Evolutionary conservation across 2,888 invertebrate species (phyloP).

Genomic region (Eupithecia subumbrata): DNA sequence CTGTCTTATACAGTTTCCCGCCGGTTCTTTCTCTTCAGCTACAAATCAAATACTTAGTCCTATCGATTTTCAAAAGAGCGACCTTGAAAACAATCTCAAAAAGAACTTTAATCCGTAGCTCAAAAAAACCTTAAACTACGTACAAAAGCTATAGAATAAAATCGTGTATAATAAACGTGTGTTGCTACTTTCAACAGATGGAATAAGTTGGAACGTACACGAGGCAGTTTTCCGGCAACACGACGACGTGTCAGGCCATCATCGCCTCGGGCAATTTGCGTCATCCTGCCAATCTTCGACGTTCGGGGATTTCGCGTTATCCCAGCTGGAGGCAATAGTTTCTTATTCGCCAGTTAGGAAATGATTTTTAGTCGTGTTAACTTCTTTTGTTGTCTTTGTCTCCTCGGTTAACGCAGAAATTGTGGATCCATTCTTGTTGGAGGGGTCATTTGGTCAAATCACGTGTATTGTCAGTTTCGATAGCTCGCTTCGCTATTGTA

Average conservation of each 20-base stretch:
- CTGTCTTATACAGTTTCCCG: background rate
- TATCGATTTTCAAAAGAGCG: background rate
- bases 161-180: background rate
- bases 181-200: constrained; percentile 21
- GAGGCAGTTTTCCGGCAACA: constrained; percentile 1
- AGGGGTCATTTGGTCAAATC: background rate
- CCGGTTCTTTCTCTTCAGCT: background rate
- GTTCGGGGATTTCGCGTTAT: constrained; percentile 41
- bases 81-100: background rate
- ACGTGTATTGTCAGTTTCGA: background rate
- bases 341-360: constrained; percentile 37
- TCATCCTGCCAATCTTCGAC: constrained; percentile 43
- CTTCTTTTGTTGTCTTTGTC: too few relatives aligned
- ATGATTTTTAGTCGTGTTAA: constrained; percentile 37
- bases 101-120: background rate
- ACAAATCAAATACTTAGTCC: background rate
- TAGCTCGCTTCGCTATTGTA: background rate
- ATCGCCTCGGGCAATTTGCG: constrained; percentile 53
- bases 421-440: too few relatives aligned
- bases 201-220: constrained; percentile 25
- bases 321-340: constrained; percentile 43
- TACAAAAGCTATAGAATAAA: background rate
- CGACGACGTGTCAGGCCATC: constrained; percentile 51
- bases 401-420: too few relatives aligned
- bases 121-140: background rate